Evolutionary conservation across 2,888 invertebrate genomes (phyloP), one percentile per base, ranked within the genome.

Genomic region (Epinotia ramella): DNA sequence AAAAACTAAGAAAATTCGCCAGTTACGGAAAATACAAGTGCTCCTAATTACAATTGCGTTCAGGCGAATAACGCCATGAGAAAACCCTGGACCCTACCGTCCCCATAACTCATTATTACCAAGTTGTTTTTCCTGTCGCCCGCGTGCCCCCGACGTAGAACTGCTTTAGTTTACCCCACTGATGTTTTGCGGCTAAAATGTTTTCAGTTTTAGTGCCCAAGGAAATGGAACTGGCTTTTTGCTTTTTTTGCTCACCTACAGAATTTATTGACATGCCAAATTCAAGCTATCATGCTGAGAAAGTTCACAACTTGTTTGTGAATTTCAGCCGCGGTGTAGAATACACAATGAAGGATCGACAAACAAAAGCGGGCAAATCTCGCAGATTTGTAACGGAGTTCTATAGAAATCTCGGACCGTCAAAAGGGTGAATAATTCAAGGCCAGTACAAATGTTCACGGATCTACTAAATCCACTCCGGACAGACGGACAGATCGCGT

Each of bases 341-440:
- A 68, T 68, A 68, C 73, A 62, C 56, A 67, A 72, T 69, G 44
- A 63, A 69, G 73, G 68, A 72, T 75, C 75, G 69, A 3, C 68
- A 76, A 68, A 76, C 76, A 76, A 73, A 63, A 63, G 68, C 69
- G 63, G 65, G 69, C 77, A 81, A 84, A 82, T 83, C 84, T 82
- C 74, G 40, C 75, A 85, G 86, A 86, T 88, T 86, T 87, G 87
- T 86, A 84, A 86, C 84, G 80, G 82, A 84, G 73, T 77, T 80
- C 79, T 80, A 81, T 81, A 81, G 82, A 78, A 82, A 80, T 80
- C 80, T 81, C 81, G 81, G 83, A 81, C 81, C 79, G 82, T 78
- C 80, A 84, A 89, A 92, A 90, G 92, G 92, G 92, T 91, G 91
- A 91, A 92, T 92, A 92, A 90, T 88, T 87, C 86, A 79, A 80